phyloP scores from a whole-genome alignment of 2,113 vertebrate species.

The Trochalopteron elliotii region DNA sequence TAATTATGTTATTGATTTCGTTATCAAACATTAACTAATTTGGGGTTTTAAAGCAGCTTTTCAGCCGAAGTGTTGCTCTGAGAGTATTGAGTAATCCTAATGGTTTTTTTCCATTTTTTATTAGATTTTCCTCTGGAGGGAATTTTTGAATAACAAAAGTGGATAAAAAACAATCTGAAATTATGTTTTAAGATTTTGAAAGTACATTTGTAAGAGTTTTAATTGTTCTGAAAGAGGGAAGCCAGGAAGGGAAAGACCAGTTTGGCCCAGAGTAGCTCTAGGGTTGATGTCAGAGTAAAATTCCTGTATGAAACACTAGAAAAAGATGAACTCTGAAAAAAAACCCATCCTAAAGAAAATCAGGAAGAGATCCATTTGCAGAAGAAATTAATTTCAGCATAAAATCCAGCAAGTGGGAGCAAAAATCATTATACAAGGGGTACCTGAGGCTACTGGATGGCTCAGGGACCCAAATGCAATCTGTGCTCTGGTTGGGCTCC shows the following conservation, averaged over 20 bases:
- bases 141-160: not conserved
- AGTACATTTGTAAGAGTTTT: not conserved
- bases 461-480: not conserved
- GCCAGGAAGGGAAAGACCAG: fast-evolving
- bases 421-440: not conserved
- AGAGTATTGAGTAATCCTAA: not conserved
- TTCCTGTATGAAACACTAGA: not conserved
- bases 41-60: not conserved
- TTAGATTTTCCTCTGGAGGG: not conserved
- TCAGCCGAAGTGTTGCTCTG: not conserved
- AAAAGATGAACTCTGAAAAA: not conserved
- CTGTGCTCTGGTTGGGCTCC: not conserved
- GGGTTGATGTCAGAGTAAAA: not conserved
- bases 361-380: not conserved
- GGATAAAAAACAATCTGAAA: not conserved
- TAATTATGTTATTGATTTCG: not conserved
- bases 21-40: not conserved
- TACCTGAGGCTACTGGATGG: not conserved
- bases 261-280: not conserved
- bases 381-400: not conserved
- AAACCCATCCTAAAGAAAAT: fast-evolving
- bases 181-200: not conserved
- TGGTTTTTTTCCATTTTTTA: not conserved
- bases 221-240: not conserved
- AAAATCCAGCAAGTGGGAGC: not conserved